Base-by-base conservation (phyloP, 2,888 invertebrate genomes). In the Hydrotaea cyrtoneurina region DNA sequence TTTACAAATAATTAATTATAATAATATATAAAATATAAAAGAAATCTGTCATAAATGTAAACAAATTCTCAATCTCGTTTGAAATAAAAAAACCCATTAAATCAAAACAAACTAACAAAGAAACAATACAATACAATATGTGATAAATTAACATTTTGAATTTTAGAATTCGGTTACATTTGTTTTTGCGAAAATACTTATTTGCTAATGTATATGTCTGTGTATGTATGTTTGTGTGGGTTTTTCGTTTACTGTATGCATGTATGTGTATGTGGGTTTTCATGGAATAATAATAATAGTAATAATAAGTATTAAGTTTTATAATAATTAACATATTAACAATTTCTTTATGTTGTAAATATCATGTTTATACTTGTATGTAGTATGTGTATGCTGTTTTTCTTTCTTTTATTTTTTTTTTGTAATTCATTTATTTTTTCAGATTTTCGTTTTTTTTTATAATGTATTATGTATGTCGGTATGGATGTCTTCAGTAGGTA, bases 101-200 rank as follows among this genome's bases (percentile, higher is more conserved):
- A 73, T 43, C 43, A 75, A 73, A 73, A 55, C 39, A 73, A n/a
- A n/a, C n/a, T n/a, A n/a, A n/a, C 15, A 59, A 21, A 21, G 23
- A 8, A 23, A 59, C 21, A 59, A 57, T 31, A 2, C 31, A 31
- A 7, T 31, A 31, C 3, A 31, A 31, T 2, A 31, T 31, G n/a
- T n/a, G 2, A 31, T 7, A 31, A 31, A 31, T 31, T 59, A 59
- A 59, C 59, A 26, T 59, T 64, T 64, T 10, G n/a, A 64, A 36
- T 66, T 66, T 66, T 66, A 66, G 66, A 66, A 66, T 43, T 66
- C 66, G 66, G 66, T 66, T 66, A 66, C 66, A 66, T 19, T 66
- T 31, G 11, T 19, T 3, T 43, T 66, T 66, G 19, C 19, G 39
- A 66, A 66, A 66, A 43, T 39, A 66, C 66, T 66, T 66, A 66